Percentiles rank a stretch among this genome's conserved stretches.
phyloP scores from a whole-genome alignment of 2,113 vertebrate genomes.

The Sinocyclocheilus rhinocerous region DNA sequence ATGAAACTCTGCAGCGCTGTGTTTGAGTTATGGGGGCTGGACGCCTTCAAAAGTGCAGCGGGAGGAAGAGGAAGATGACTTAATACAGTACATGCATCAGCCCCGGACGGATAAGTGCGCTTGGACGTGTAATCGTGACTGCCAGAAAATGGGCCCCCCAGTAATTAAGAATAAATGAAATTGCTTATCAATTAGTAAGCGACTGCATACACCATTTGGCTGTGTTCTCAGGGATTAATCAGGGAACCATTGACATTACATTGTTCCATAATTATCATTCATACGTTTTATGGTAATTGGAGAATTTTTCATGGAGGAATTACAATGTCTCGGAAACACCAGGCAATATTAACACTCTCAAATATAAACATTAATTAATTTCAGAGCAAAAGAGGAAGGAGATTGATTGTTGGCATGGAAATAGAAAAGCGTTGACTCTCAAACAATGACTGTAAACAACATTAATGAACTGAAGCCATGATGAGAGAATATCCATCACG shows the following conservation, averaged over 20 bases:
- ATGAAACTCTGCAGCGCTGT: slow-evolving; percentile 41
- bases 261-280: slow-evolving; percentile 79
- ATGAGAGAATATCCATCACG: slow-evolving; percentile 59
- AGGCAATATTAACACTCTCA: slow-evolving; percentile 69
- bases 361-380: slow-evolving; percentile 77
- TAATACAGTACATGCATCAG: slow-evolving; percentile 69
- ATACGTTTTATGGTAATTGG: slow-evolving; percentile 78
- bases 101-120: slow-evolving; percentile 68
- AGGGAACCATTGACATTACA: slow-evolving; percentile 78
- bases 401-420: slow-evolving; percentile 63
- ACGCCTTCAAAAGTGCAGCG: slow-evolving; percentile 62
- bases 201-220: slow-evolving; percentile 71
- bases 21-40: slow-evolving; percentile 71
- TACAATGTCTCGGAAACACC: slow-evolving; percentile 69
- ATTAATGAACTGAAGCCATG: slow-evolving; percentile 59
- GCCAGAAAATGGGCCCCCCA: slow-evolving; percentile 71
- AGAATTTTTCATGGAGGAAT: slow-evolving; percentile 70
- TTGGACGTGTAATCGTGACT: slow-evolving; percentile 73
- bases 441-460: slow-evolving; percentile 63
- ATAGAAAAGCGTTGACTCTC: slow-evolving; percentile 57
- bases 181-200: slow-evolving; percentile 77
- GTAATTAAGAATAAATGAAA: slow-evolving; percentile 80
- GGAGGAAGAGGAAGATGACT: slow-evolving; percentile 54
- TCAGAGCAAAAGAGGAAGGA: slow-evolving; percentile 61
- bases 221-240: slow-evolving; percentile 76